phyloP scores from a whole-genome alignment of 2,797 vertebrate genomes.

The Lepus oiostolus region DNA sequence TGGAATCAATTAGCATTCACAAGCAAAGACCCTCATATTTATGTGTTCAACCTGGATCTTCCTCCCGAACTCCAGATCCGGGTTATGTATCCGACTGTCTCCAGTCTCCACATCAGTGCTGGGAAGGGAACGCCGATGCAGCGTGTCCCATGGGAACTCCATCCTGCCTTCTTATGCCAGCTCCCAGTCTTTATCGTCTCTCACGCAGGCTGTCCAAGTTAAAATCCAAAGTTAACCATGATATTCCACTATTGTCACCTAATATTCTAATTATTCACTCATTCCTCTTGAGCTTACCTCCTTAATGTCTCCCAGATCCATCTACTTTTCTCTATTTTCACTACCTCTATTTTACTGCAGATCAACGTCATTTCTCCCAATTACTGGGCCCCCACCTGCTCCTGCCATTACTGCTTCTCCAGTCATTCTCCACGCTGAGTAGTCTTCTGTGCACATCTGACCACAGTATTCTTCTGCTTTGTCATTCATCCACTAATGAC shows the following conservation, averaged over 20 bases:
- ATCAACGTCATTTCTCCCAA: conserved; percentile 9
- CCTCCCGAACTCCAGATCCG: conserved; percentile 41
- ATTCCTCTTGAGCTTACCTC: background rate
- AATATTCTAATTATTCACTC: background rate
- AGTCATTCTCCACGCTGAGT: background rate
- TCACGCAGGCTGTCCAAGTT: background rate
- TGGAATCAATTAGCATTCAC: conserved; percentile 26
- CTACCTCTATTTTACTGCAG: background rate
- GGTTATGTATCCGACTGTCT: background rate
- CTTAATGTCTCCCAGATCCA: background rate
- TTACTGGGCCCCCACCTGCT: background rate
- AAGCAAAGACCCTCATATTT: conserved; percentile 24
- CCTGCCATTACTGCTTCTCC: background rate
- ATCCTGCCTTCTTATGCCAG: background rate
- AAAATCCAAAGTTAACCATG: conserved; percentile 1
- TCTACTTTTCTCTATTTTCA: background rate
- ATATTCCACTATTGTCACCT: conserved; percentile 23
- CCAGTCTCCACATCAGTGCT: background rate
- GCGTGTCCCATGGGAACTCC: background rate
- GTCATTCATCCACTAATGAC: background rate
- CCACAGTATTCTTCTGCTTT: background rate
- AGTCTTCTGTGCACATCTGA: background rate
- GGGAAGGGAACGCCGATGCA: conserved; percentile 31
- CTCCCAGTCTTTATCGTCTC: background rate
- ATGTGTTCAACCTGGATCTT: background rate